A percentile compares a stretch with the other conserved stretches of the same genome.
Evolutionary conservation across 2,888 invertebrate genomes (phyloP).

Genomic region (Drosophila borealis): DNA sequence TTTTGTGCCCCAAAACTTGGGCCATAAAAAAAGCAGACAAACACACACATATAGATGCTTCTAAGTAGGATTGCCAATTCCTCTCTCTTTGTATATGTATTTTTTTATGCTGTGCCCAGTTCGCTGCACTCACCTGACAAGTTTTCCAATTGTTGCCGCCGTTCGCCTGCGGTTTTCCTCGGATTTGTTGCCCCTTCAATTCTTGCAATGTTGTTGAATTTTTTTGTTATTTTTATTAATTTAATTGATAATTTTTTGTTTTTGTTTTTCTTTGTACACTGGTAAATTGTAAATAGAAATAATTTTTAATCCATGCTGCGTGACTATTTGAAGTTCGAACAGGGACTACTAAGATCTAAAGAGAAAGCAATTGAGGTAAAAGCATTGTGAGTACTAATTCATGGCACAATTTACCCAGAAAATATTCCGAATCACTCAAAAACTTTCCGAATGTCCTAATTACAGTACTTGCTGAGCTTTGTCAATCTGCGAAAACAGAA

Average conservation of each 20-base stretch:
- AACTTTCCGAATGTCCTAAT: not conserved
- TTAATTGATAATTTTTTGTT: not conserved
- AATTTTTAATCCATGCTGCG: not conserved
- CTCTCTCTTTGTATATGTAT: too few relatives aligned
- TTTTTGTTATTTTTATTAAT: not conserved
- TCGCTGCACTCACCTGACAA: constrained; percentile 32
- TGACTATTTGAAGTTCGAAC: not conserved
- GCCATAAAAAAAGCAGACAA: constrained; percentile 32
- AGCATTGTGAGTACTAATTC: not conserved
- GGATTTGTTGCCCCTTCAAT: not conserved
- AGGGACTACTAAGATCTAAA: not conserved
- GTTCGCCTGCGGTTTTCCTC: too few relatives aligned
- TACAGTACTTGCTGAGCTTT: not conserved
- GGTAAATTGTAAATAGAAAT: not conserved
- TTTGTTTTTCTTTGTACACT: not conserved
- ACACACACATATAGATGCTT: not conserved
- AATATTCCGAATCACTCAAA: not conserved
- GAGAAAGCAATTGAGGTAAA: not conserved
- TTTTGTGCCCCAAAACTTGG: constrained; percentile 57
- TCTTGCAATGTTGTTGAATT: not conserved
- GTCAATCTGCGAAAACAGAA: not conserved
- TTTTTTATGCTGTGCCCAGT: too few relatives aligned
- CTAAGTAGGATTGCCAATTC: too few relatives aligned
- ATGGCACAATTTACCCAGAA: not conserved
- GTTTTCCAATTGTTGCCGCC: not conserved